Evolutionary conservation across 2,888 invertebrate species (phyloP).

Genomic region (Habrosyne pyritoides): DNA sequence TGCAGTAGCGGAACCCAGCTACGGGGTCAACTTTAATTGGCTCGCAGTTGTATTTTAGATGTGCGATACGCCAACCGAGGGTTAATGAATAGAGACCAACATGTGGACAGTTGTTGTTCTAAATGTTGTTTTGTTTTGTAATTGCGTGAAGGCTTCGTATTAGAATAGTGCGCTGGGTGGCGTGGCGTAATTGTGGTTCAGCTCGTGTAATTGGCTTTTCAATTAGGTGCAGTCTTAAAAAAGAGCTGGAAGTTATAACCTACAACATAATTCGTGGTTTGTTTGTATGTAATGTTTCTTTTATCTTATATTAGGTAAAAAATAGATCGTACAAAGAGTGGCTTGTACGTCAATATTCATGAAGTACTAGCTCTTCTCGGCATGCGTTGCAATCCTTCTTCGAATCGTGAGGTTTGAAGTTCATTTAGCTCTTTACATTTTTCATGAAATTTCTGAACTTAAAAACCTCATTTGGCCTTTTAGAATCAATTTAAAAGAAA

Average conservation of each 20-base stretch:
- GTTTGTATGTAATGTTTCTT: not conserved
- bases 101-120: conserved; percentile 75
- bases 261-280: not conserved
- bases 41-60: conserved; percentile 73
- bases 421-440: no score
- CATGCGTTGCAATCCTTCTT: no score
- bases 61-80: conserved; percentile 64
- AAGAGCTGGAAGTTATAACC: not conserved
- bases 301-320: not conserved
- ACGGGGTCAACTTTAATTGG: conserved; percentile 79
- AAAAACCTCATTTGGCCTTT: no score
- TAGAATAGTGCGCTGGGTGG: not conserved
- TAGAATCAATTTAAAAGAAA: no score
- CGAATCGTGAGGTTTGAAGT: no score
- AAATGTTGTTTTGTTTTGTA: conserved; percentile 65
- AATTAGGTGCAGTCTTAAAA: conserved; percentile 3
- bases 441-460: no score
- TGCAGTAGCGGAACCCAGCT: conserved; percentile 70
- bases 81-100: conserved; percentile 75
- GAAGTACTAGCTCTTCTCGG: no score
- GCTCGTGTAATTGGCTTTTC: conserved; percentile 6
- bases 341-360: no score
- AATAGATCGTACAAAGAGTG: no score
- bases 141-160: conserved; percentile 47
- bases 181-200: not conserved